These are phyloP conservation scores for Botia kubotai DNA, from an alignment of 2,797 vertebrate species.

Conservation along the genomic window DNA sequence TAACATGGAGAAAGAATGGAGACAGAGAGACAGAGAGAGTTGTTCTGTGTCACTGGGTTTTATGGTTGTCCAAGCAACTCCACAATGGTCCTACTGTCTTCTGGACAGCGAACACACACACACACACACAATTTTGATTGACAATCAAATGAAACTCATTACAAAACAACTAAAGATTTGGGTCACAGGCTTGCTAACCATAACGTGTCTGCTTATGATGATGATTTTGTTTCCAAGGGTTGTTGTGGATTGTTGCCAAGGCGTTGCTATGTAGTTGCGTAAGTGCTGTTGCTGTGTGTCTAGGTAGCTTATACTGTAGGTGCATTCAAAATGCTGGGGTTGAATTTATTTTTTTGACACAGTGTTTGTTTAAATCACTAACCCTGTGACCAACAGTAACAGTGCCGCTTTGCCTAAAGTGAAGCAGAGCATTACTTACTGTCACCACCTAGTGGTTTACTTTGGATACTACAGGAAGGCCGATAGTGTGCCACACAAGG, in stretches of 20 bases:
- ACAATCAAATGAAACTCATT: neutral
- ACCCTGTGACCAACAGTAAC: neutral
- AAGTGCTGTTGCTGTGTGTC: no score
- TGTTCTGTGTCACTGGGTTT: conserved; percentile 27
- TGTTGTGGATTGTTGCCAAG: no score
- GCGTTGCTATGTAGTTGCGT: no score
- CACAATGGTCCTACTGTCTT: conserved; percentile 40
- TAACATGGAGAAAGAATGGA: neutral
- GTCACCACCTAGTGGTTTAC: conserved; percentile 68
- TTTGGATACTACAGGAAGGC: neutral
- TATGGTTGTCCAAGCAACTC: neutral
- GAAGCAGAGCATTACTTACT: conserved; percentile 42
- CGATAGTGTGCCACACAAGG: neutral
- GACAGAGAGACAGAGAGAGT: neutral
- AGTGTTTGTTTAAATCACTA: neutral
- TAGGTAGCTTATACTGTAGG: no score
- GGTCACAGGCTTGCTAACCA: neutral
- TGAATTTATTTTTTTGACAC: no score
- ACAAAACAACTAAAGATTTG: neutral
- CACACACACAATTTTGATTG: neutral
- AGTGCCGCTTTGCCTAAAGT: neutral
- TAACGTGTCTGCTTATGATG: no score
- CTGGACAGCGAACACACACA: no score
- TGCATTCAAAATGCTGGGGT: no score
- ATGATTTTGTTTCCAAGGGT: no score